Evolutionary conservation across 1,140 invertebrate genomes (phyloP), one percentile per base, ranked within the genome.

Genomic region (Copidosoma floridanum): DNA sequence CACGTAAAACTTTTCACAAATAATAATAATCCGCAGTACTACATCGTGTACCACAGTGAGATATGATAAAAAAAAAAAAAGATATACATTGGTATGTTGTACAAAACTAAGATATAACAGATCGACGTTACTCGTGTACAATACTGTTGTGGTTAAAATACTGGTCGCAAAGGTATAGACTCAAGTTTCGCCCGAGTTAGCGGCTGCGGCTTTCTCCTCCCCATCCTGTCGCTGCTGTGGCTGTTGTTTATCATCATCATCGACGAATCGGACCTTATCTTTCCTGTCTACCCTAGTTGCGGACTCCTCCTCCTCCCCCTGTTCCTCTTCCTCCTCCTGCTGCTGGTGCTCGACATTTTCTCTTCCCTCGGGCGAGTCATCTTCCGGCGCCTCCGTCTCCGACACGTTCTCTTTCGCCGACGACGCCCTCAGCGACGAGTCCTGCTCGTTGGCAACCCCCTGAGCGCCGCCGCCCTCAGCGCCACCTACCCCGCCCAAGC

Each of bases 371-470:
- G 16, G 40, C n/a, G 5, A 6, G 40, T n/a, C 2, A 41, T 4
- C 3, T 7, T 29, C 21, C 41, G 40, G 35, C 12, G 18, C 14
- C 10, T 6, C 14, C 0, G 52, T 14, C 12, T 29, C 16, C 12
- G 59, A 24, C 2, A 21, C 3, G 1, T 27, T n/a, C 6, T 51
- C 37, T 10, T 43, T 54, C 6, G 53, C 1, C 1, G 32, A 24
- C 8, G 48, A 18, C 1, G 51, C 50, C 44, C 58, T 54, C 16
- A 61, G 16, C 1, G 51, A 16, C 0, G 58, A 61, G 23, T 61
- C 60, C 14, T n/a, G 26, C 38, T 35, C 43, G 18, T 41, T 41
- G 40, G 40, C 12, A 5, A 6, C 5, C 7, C 40, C 59, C 0
- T 6, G 2, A 10, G 23, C 44, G 4, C 8, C 18, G 6, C 4